A percentile compares a stretch with the other conserved stretches of the same genome.
Evolutionary conservation across 2,113 vertebrate genomes (phyloP).

Genomic region (Gadus chalcogrammus): DNA sequence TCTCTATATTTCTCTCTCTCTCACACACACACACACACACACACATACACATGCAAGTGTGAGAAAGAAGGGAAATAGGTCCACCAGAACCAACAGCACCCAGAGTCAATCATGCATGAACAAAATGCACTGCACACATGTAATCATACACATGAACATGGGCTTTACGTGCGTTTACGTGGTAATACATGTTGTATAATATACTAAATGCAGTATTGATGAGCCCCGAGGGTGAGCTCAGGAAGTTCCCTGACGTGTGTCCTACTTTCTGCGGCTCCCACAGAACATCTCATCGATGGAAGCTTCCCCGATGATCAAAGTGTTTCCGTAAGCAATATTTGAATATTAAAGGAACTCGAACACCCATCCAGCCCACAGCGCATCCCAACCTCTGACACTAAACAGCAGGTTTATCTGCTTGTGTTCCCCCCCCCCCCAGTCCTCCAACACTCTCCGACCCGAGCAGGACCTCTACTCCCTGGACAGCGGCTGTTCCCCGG

Average conservation of each 20-base stretch:
- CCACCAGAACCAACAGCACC: not conserved
- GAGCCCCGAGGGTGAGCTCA: not conserved
- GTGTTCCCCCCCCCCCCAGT: slow-evolving; percentile 53
- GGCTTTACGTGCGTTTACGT: not conserved
- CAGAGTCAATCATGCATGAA: not conserved
- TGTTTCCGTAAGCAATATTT: slow-evolving; percentile 49
- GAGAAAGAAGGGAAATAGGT: slow-evolving; percentile 45
- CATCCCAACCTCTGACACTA: not conserved
- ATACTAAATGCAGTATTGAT: not conserved
- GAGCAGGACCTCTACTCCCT: slow-evolving; percentile 75
- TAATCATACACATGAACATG: not conserved
- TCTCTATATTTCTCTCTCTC: no score
- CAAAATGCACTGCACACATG: not conserved
- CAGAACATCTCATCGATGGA: slow-evolving; percentile 79
- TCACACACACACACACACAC: not conserved
- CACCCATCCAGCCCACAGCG: not conserved
- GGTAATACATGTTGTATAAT: not conserved
- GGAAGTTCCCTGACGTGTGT: not conserved
- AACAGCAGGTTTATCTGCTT: slow-evolving; percentile 4
- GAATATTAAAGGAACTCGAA: not conserved
- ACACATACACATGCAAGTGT: no score
- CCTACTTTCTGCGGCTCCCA: slow-evolving; percentile 29
- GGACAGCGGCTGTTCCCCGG: slow-evolving; percentile 62
- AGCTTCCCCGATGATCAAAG: slow-evolving; percentile 79
- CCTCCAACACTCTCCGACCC: slow-evolving; percentile 54